Base-by-base conservation (phyloP, 1,140 invertebrate species). In the Philaenus spumarius region DNA sequence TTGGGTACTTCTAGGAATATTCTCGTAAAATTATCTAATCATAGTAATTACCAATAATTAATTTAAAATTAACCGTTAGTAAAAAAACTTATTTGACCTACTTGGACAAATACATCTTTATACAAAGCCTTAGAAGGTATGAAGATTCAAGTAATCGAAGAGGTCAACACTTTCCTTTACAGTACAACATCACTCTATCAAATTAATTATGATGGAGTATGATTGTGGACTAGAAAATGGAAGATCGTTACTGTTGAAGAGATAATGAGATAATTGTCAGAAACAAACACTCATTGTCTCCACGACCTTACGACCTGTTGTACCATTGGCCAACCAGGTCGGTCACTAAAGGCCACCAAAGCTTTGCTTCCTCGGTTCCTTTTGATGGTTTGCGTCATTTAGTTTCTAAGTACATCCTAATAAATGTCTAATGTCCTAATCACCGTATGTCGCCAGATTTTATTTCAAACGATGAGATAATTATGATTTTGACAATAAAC, bases 171-270 rank as follows among this genome's bases (percentile, higher is more conserved):
- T 30, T 30, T 19, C 30, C 50, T 53, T 39, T 19, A 19, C 30
- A 12, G 50, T 6, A 35, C 5, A 35, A 53, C 30, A 53, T 39
- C 14, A 15, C 37, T 37, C 48, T 39, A 52, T 53, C 54, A 57
- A 61, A 61, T 61, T 61, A 61, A 61, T 61, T 52, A 61, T 61
- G 59, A 61, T 61, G 35, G 51, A 52, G 20, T 35, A 56, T 61
- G 59, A 61, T 61, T 56, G 42, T 24, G 11, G 14, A 17, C 39
- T 22, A 11, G 23, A 26, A 42, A 22, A 46, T 37, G 11, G 12
- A n/a, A 14, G 46, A 57, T 56, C 59, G 45, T 61, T 60, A 60
- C 55, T 43, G 46, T 40, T 17, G 22, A 39, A 22, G 53, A 34
- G 30, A 26, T 55, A 50, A 61, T 45, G 47, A 39, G 59, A 57